Conservation (phyloP, 2,113 vertebrate species). For the Proterorhinus semilunaris region DNA sequence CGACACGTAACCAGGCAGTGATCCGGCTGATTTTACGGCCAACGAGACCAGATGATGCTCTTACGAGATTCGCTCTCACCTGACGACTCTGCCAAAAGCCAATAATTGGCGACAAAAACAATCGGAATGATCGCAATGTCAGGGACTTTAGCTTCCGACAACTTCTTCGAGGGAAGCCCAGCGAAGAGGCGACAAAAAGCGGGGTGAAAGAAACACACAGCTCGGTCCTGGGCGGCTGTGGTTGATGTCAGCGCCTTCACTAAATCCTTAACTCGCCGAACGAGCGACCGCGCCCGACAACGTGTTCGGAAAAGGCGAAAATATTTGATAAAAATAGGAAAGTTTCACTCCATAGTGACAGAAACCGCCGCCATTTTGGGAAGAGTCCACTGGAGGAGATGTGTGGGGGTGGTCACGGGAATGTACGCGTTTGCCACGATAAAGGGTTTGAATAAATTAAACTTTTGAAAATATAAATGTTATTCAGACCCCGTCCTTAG, state of each 20-base stretch:
- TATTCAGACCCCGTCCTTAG: neutral
- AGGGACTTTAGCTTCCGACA: conserved; percentile 48
- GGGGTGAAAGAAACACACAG: neutral
- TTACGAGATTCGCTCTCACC: neutral
- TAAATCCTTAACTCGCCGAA: neutral
- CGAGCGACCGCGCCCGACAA: neutral
- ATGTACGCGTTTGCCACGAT: neutral
- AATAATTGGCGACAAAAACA: conserved; percentile 31
- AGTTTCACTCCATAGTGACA: conserved; percentile 76
- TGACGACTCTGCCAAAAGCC: conserved; percentile 15
- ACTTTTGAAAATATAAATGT: neutral
- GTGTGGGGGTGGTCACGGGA: conserved; percentile 21
- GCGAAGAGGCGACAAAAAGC: conserved; percentile 30
- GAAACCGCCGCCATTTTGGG: conserved; percentile 75
- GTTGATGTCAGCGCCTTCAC: neutral
- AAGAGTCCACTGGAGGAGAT: conserved; percentile 33
- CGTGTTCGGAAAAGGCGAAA: neutral
- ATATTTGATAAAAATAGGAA: conserved; percentile 57
- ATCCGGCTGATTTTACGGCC: conserved; percentile 11
- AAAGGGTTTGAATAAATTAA: neutral
- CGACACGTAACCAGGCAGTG: neutral
- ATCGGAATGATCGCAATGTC: conserved; percentile 55
- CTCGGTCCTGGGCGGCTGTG: neutral
- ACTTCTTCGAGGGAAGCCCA: conserved; percentile 52
- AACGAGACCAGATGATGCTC: conserved; percentile 22